Conservation (phyloP, 2,797 vertebrate genomes). For the Brotogeris chrysoptera region DNA sequence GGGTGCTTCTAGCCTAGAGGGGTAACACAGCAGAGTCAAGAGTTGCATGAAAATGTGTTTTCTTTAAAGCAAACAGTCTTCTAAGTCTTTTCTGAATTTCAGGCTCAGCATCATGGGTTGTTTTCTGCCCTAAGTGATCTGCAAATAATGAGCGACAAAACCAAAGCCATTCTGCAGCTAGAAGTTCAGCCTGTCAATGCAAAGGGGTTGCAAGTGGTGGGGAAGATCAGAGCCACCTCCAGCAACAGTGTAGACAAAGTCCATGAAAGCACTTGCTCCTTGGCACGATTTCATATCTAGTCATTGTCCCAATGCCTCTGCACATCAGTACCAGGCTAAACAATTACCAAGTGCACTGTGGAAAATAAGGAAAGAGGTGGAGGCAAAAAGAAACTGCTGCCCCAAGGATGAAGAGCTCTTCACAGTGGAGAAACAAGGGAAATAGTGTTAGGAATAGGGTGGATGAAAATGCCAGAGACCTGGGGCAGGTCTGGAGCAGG, state of each 20-base stretch:
- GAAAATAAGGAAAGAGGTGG: background rate
- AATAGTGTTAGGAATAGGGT: rapidly evolving
- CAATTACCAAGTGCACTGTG: rapidly evolving
- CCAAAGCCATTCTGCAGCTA: background rate
- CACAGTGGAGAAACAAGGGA: background rate
- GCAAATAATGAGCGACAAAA: background rate
- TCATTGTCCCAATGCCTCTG: background rate
- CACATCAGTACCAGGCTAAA: background rate
- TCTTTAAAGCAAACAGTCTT: background rate
- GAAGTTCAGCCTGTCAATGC: background rate
- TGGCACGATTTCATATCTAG: background rate
- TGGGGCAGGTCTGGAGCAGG: background rate
- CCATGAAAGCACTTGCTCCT: rapidly evolving
- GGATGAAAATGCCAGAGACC: background rate
- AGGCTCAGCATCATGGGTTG: rapidly evolving
- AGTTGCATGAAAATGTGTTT: background rate
- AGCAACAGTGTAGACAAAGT: rapidly evolving
- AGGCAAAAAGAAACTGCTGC: background rate
- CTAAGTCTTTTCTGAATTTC: background rate
- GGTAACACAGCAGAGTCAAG: rapidly evolving
- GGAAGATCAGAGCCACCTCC: background rate
- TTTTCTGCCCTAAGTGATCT: background rate
- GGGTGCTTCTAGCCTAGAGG: background rate
- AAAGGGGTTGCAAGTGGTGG: rapidly evolving
- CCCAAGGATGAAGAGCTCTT: background rate